Evolutionary conservation across 2,888 invertebrate species (phyloP).

Genomic region (Drosophila eohydei): DNA sequence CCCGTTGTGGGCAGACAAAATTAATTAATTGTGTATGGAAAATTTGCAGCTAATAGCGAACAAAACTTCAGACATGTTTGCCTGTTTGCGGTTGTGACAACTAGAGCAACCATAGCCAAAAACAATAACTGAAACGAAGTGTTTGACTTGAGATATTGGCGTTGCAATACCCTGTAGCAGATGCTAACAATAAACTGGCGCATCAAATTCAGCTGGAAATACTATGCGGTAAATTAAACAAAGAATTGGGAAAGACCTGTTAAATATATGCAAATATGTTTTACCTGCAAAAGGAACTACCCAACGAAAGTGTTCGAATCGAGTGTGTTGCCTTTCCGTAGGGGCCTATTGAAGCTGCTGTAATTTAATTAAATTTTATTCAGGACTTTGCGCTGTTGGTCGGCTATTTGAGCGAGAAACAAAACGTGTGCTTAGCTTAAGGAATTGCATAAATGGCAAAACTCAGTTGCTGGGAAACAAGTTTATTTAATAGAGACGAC

Average conservation of each 20-base stretch:
- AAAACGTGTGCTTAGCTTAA: constrained; percentile 24
- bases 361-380: constrained; percentile 65
- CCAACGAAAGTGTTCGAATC: not conserved
- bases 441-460: constrained; percentile 36
- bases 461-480: constrained; percentile 28
- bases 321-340: constrained; percentile 35
- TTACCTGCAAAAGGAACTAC: not conserved
- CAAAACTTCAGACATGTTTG: constrained; percentile 66
- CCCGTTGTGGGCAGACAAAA: constrained; percentile 48
- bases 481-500: constrained; percentile 60
- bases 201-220: no score
- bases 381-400: constrained; percentile 20
- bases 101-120: constrained; percentile 24
- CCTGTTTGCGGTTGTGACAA: constrained; percentile 66
- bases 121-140: not conserved
- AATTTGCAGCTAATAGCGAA: constrained; percentile 77
- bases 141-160: no score
- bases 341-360: constrained; percentile 24
- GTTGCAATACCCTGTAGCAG: not conserved
- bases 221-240: not conserved
- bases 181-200: no score
- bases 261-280: not conserved
- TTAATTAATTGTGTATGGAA: constrained; percentile 78
- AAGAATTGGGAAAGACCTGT: not conserved
- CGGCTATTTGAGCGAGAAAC: constrained; percentile 8